Evolutionary conservation across 1,140 invertebrate species (phyloP), one percentile per base, ranked within the genome.

Genomic region (Psilanteris sp.): DNA sequence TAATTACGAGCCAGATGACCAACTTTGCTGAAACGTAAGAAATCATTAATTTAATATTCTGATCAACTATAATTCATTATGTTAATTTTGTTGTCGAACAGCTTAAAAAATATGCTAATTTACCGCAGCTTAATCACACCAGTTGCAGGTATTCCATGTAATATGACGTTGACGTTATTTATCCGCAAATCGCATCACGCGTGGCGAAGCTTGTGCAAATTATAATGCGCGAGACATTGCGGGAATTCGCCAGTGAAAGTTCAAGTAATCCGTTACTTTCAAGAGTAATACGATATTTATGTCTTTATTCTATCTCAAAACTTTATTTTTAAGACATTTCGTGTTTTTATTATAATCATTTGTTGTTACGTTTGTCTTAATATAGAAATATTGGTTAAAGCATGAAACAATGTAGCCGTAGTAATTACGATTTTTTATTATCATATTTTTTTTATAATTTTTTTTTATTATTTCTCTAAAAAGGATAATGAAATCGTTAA

Each of bases 1-100:
- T 76, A 70, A 76, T 76, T 70, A 59, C 64, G 41, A 39, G 39
- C 36, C 44, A 50, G 55, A 59, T 59, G 41, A 37, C 29, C 57
- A 64, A 55, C 62, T 75, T 68, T 31, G 29, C 62, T 57, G 64
- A 76, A 76, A 70, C 29, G 57, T 36, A 62, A 75, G 57, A 67
- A 75, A 75, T 68, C 62, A 75, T 75, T 62, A 68, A 37, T 62
- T 75, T 61, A 32, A 68, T 68, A 34, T 50, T 5, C 27, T 48
- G 29, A 75, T 75, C 72, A 52, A 64, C 55, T 57, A 59, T 76
- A 64, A 76, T 76, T 68, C 57, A 76, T 76, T 76, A 70, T 76
- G 50, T 68, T 70, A 68, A 76, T 76, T 64, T 50, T 26, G 64
- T 39, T 76, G 64, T 67, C 71, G 24, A 13, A 15, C 0, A n/a